Percentiles rank a stretch among this genome's conserved stretches.
These are phyloP conservation scores for Drosophila sturtevanti DNA, from an alignment of 1,140 invertebrate species.

Conservation along the genomic window DNA sequence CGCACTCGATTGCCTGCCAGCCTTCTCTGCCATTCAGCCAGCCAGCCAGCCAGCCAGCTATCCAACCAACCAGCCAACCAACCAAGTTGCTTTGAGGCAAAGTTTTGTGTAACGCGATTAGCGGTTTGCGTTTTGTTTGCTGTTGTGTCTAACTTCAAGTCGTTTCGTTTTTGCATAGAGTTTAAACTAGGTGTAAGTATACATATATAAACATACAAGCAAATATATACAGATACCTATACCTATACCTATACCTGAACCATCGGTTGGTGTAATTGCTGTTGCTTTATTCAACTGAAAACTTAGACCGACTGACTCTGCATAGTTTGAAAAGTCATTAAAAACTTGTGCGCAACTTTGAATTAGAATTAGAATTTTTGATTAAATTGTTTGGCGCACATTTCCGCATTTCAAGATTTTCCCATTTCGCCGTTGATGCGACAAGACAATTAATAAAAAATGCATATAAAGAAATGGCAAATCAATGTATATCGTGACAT, in stretches of 20 bases:
- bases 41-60: background rate
- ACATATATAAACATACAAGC: background rate
- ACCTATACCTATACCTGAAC: constrained; percentile 3
- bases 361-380: constrained; percentile 70
- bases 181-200: constrained; percentile 14
- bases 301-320: constrained; percentile 15
- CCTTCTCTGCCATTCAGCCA: too few relatives aligned
- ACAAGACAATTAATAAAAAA: constrained; percentile 79
- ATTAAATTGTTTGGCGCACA: constrained; percentile 63
- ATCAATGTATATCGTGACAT: constrained; percentile 82
- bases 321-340: constrained; percentile 72
- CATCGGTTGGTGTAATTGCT: constrained; percentile 66
- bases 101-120: constrained; percentile 79
- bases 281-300: constrained; percentile 39
- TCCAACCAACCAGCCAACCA: constrained; percentile 20
- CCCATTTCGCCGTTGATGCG: constrained; percentile 10
- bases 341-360: constrained; percentile 70
- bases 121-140: constrained; percentile 73
- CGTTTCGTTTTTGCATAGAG: constrained; percentile 29
- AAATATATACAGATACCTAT: too few relatives aligned
- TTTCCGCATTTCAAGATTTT: constrained; percentile 21
- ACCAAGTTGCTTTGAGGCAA: constrained; percentile 45
- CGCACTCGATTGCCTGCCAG: constrained; percentile 69
- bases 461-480: constrained; percentile 69
- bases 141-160: constrained; percentile 58